phyloP scores from a whole-genome alignment of 1,140 invertebrate species.

The Halyomorpha halys region DNA sequence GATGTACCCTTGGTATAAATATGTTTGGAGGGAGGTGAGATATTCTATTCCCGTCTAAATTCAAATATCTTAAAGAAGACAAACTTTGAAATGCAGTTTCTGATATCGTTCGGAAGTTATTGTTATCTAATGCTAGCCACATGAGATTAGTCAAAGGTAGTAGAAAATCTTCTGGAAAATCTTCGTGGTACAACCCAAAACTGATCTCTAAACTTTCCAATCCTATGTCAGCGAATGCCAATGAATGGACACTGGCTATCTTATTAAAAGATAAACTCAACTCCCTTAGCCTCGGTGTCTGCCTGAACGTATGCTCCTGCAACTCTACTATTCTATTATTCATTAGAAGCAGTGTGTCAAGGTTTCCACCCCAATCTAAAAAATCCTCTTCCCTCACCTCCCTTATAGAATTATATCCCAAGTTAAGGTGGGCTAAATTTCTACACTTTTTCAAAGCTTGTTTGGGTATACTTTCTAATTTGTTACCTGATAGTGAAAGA shows the following conservation, averaged over 20 bases:
- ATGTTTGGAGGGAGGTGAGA: conserved; percentile 48
- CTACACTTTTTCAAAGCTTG: conserved; percentile 54
- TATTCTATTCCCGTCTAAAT: conserved; percentile 75
- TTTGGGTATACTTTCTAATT: conserved; percentile 57
- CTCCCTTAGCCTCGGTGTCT: conserved; percentile 60
- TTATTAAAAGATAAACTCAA: conserved; percentile 82
- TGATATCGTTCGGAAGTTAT: conserved; percentile 65
- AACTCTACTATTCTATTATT: conserved; percentile 74
- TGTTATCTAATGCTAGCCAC: conserved; percentile 81
- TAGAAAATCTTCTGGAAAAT: conserved; percentile 62
- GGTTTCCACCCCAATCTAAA: conserved; percentile 53
- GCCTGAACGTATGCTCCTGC: conserved; percentile 57
- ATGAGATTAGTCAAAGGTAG: conserved; percentile 57
- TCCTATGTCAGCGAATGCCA: conserved; percentile 62
- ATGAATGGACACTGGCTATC: conserved; percentile 59
- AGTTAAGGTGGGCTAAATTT: conserved; percentile 66
- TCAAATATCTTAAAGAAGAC: conserved; percentile 65
- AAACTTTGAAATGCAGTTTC: conserved; percentile 50
- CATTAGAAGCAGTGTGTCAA: conserved; percentile 71
- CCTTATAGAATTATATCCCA: conserved; percentile 75
- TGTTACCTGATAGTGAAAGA: conserved; percentile 69
- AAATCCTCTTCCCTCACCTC: conserved; percentile 65
- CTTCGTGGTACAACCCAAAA: conserved; percentile 66
- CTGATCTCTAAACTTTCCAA: conserved; percentile 75
- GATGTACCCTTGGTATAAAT: conserved; percentile 55